These are phyloP conservation scores for Lepus oiostolus DNA, from an alignment of 2,797 vertebrate genomes.

Conservation along the genomic window DNA sequence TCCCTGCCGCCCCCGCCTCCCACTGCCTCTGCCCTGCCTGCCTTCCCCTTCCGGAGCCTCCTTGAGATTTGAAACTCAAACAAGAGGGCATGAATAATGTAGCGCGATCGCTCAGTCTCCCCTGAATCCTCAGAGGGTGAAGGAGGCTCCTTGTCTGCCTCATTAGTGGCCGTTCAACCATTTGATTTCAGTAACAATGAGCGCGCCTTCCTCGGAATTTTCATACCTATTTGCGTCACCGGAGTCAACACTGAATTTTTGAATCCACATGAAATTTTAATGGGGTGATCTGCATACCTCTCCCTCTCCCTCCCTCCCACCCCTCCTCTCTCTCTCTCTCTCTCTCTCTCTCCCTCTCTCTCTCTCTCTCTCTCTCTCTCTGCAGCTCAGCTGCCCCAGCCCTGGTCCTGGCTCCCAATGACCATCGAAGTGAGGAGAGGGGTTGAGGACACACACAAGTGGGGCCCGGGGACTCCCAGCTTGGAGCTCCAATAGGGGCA, in stretches of 20 bases:
- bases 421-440: not conserved
- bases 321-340: too few relatives aligned
- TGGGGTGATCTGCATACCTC: slow-evolving; percentile 86
- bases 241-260: slow-evolving; percentile 87
- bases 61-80: slow-evolving; percentile 89
- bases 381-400: not conserved
- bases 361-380: not conserved
- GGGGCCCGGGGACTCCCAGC: rapidly evolving
- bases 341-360: too few relatives aligned
- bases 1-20: not conserved
- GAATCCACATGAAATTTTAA: slow-evolving; percentile 90
- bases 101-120: slow-evolving; percentile 88
- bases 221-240: slow-evolving; percentile 91
- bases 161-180: slow-evolving; percentile 96
- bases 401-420: rapidly evolving
- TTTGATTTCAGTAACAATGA: slow-evolving; percentile 95
- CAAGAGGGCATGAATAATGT: slow-evolving; percentile 91
- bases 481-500: not conserved
- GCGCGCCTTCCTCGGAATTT: slow-evolving; percentile 89
- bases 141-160: slow-evolving; percentile 94
- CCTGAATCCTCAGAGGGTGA: slow-evolving; percentile 93
- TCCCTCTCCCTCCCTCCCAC: too few relatives aligned
- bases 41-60: slow-evolving; percentile 80
- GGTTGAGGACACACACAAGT: not conserved
- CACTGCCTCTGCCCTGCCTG: not conserved